These are phyloP conservation scores for Drosophila teissieri DNA, from an alignment of 1,140 invertebrate genomes.

Conservation along the genomic window DNA sequence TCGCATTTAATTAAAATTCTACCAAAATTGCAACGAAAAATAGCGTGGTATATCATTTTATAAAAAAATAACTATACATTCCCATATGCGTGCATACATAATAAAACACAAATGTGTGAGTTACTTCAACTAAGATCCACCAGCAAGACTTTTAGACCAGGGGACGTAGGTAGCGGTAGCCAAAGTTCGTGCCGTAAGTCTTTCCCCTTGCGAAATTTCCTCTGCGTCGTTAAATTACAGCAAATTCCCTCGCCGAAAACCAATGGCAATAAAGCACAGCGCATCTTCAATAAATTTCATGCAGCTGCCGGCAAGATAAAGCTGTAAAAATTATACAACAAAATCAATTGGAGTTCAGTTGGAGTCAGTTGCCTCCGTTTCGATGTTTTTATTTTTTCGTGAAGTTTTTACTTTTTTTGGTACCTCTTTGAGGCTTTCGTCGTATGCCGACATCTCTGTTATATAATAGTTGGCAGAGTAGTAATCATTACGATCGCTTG, in stretches of 20 bases:
- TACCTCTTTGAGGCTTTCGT: conserved; percentile 61
- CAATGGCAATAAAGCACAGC: conserved; percentile 61
- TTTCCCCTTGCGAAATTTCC: conserved; percentile 65
- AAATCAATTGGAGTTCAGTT: conserved; percentile 67
- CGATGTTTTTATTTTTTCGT: conserved; percentile 11
- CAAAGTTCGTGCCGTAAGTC: conserved; percentile 62
- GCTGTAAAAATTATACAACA: conserved; percentile 76
- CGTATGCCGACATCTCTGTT: conserved; percentile 58
- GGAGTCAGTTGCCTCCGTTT: conserved; percentile 49
- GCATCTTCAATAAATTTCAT: conserved; percentile 75
- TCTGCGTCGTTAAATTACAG: conserved; percentile 49
- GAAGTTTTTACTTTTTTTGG: background rate
- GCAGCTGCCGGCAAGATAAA: conserved; percentile 72
- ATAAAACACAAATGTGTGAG: too few species aligned
- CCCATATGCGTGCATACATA: too few species aligned
- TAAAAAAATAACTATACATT: too few species aligned
- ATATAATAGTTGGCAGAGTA: conserved; percentile 77
- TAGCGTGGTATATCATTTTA: too few species aligned
- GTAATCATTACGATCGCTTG: conserved; percentile 57
- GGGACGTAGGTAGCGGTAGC: conserved; percentile 44
- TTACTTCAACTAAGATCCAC: background rate
- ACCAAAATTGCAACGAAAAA: background rate
- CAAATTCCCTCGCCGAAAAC: conserved; percentile 13
- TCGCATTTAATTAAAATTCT: background rate
- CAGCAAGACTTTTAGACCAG: conserved; percentile 56